Base-by-base conservation (phyloP, 2,113 vertebrate species). In the Brienomyrus longianalis region DNA sequence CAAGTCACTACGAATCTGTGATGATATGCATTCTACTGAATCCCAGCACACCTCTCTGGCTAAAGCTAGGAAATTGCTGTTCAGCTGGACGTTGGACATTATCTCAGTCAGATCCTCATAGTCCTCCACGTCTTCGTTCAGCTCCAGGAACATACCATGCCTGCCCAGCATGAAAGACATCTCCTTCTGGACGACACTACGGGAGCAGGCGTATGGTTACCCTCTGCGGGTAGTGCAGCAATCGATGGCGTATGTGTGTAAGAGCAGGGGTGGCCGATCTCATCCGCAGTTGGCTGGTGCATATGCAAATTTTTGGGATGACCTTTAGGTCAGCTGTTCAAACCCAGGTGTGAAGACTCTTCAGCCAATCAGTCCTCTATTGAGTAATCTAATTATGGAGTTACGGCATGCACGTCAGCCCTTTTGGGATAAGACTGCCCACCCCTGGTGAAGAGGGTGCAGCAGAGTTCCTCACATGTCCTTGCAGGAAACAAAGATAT, bases 71-170 rank as follows among this genome's bases (percentile, higher is more conserved):
- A 99, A 99, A 93, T 99, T 99, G 94, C 98, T 99, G 92, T 99
- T 99, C 91, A 99, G 98, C 94, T 99, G 98, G 21, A 99, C 98
- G 0, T 99, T 99, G 87, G 98, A 99, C 98, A 99, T 99, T 91
- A 99, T 99, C 94, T 99, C 98, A 0, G 98, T 99, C 92, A 99
- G 93, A 93, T 99, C 98, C 90, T 99, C 98, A 0, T 98, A 99
- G 86, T 99, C 98, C 47, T 99, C 98, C 48, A 99, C 98, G 1
- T 99, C 98, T 91, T 99, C 98, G 0, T 98, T 99, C 35, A 99
- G 96, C 94, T 98, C 98, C 93, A 99, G 94, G 92, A 99, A 99
- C 92, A 99, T 98, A 2, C 98, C 98, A 0, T 99, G 98, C 13
- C 98, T 97, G 50, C 98, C 98, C 88, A 99, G 94, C 98, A 99